These are phyloP conservation scores for Protaetia brevitarsis DNA, from an alignment of 1,140 invertebrate genomes.

Conservation along the genomic window DNA sequence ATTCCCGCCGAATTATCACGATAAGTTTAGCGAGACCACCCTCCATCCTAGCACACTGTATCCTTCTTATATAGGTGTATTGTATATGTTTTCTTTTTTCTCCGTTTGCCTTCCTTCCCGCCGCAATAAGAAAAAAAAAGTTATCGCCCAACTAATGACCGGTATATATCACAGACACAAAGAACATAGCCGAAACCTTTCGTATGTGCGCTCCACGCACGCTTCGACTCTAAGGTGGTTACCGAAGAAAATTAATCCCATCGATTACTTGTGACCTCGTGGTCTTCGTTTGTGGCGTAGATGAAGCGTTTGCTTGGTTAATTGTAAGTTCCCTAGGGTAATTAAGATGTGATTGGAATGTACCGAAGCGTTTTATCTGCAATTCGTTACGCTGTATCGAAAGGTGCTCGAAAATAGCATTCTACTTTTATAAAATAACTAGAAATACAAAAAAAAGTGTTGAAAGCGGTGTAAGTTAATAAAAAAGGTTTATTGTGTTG, in stretches of 20 bases:
- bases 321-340: not conserved
- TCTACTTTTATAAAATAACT: not conserved
- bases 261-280: not conserved
- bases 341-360: not conserved
- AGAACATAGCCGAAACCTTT: not conserved
- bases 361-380: not conserved
- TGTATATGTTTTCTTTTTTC: not conserved
- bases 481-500: too few species aligned
- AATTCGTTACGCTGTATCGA: not conserved
- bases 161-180: slow-evolving; percentile 6
- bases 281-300: not conserved
- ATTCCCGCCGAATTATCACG: not conserved
- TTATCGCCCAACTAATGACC: slow-evolving; percentile 1
- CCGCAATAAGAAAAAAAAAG: slow-evolving; percentile 7
- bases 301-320: slow-evolving; percentile 1
- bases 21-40: not conserved
- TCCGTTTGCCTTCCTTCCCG: not conserved
- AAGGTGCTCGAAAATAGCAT: slow-evolving; percentile 10
- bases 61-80: too few species aligned
- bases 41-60: not conserved
- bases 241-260: slow-evolving; percentile 1
- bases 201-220: not conserved
- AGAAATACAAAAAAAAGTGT: not conserved
- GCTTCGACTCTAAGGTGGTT: not conserved
- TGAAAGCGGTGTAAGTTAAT: too few species aligned